Percentiles rank a stretch among this genome's conserved stretches.
Evolutionary conservation across 2,888 invertebrate species (phyloP).

Genomic region (Nomada ruficornis): DNA sequence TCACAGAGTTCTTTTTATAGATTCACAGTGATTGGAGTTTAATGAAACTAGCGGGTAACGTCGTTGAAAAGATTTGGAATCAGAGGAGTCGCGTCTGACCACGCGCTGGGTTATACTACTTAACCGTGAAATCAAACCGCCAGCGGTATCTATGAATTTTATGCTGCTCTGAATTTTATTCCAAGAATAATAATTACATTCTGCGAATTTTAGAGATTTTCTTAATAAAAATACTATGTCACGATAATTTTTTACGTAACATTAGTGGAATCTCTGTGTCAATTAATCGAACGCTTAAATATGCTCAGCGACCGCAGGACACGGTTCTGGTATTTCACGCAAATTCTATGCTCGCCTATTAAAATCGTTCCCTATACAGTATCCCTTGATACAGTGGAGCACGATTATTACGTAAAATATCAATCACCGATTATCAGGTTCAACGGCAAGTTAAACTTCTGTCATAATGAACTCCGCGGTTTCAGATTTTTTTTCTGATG

Average conservation of each 20-base stretch:
- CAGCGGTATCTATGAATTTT: no score
- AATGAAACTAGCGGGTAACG: no score
- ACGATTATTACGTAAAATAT: constrained; percentile 22
- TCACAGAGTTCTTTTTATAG: no score
- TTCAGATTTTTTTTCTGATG: background rate
- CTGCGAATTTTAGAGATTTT: no score
- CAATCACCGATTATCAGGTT: constrained; percentile 40
- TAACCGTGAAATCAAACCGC: constrained; percentile 2
- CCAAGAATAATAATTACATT: no score
- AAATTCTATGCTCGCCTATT: background rate
- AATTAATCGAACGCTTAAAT: constrained; percentile 7
- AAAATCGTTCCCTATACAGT: background rate
- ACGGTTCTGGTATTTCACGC: background rate
- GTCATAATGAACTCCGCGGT: background rate
- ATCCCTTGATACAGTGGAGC: constrained; percentile 17
- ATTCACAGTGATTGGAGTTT: no score
- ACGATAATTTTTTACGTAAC: no score
- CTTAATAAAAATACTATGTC: no score
- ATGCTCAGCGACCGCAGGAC: background rate
- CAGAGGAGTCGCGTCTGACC: constrained; percentile 4
- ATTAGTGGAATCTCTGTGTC: background rate
- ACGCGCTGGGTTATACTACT: constrained; percentile 20
- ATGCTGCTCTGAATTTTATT: no score
- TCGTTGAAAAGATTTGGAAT: no score
- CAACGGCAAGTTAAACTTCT: constrained; percentile 27